Evolutionary conservation across 1,140 invertebrate species (phyloP).

Genomic region (Batillaria attramentaria): DNA sequence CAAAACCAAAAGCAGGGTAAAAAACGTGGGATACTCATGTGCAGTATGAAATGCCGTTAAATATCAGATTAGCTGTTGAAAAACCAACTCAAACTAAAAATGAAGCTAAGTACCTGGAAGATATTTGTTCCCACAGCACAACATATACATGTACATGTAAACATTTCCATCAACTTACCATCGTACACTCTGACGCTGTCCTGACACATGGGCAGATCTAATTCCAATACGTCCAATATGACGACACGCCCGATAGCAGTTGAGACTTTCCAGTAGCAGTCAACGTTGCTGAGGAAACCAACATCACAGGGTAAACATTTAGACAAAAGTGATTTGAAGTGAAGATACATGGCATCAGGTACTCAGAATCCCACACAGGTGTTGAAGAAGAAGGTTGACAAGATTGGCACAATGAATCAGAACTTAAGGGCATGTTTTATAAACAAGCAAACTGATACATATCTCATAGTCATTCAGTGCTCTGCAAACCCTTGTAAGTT

Average conservation of each 20-base stretch:
- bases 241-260: background rate
- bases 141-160: constrained; percentile 1
- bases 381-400: no score
- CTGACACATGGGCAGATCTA: background rate
- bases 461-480: no score
- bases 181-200: constrained; percentile 24
- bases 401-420: no score
- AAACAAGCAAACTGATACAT: no score
- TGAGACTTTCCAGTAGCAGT: constrained; percentile 13
- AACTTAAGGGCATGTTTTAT: no score
- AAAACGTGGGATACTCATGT: no score
- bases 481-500: no score
- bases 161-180: constrained; percentile 5
- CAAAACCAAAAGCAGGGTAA: constrained; percentile 95
- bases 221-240: background rate
- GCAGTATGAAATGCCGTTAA: constrained; percentile 97
- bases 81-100: no score
- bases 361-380: no score
- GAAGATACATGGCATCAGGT: no score
- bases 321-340: background rate
- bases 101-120: no score
- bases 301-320: background rate
- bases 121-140: no score
- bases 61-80: constrained; percentile 90
- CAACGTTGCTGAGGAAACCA: background rate